Evolutionary conservation across 1,140 invertebrate species (phyloP), one percentile per base, ranked within the genome.

Genomic region (Rhysida immarginata): DNA sequence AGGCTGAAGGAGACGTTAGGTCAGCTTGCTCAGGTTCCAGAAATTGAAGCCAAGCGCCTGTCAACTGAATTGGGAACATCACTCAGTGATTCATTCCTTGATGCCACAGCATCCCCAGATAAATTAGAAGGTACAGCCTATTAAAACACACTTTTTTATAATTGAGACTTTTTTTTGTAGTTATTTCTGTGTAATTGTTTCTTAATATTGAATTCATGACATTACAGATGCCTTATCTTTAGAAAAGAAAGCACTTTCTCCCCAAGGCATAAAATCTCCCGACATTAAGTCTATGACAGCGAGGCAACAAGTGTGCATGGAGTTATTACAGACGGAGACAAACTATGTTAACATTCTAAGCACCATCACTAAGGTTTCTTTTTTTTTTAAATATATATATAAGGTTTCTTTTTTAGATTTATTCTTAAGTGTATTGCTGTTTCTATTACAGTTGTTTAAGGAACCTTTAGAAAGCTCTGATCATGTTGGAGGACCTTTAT

Each of bases 321-420:
- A 99, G 72, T 75, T 99, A 48, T 79, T 91, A 26, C 87, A 96
- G 69, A 99, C 95, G 8, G 95, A 99, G 72, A 86, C 81, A 27
- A 98, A 97, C 77, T 99, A 98, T 75, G 90, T 97, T 45, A 82
- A 82, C 50, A 95, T 97, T 64, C 76, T 99, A 56, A 80, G 88
- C 62, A 96, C 90, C 43, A 91, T 98, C 57, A 77, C 92, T 64
- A 86, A 81, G 66, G 87, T 92, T 35, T 5, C 16, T 35, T 8
- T 16, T 35, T 8, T 8, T 35, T 35, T 35, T 8, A 35, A 35
- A 35, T 35, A 8, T 35, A 35, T 35, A 35, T 5, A 16, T 35
- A 8, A 8, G 16, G 29, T 35, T 35, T 8, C 5, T 35, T 5
- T 35, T 8, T 8, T 35, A 16, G 5, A 8, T 35, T 35, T 35